Evolutionary conservation across 2,888 invertebrate species (phyloP), one percentile per base, ranked within the genome.

Genomic region (Plebejus melissa): DNA sequence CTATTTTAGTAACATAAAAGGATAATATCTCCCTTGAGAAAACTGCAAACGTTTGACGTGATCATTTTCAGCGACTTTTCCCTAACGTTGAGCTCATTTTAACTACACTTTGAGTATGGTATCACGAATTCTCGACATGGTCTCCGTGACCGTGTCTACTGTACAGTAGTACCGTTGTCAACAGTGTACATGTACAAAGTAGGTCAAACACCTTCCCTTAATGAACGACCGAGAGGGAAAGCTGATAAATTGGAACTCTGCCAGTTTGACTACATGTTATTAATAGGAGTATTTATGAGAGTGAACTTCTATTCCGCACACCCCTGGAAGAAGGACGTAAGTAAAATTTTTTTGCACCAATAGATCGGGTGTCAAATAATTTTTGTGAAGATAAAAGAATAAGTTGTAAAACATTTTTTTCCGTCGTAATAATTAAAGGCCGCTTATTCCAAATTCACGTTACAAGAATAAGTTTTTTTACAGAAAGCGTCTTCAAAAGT

Each of bases 151-250:
- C 22, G n/a, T 22, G 58, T 58, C n/a, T 9, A 11, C 41, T 9
- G 46, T 46, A 11, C 9, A 46, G 46, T 46, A 46, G 9, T 11
- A 46, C 2, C 46, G 2, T 46, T 11, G 32, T 32, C 36, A 69
- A 69, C 69, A 11, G 69, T 54, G 54, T 54, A 54, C 4, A 54
- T 22, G 0, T 58, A 58, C 38, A 69, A 69, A 69, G 16, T 69
- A 38, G 69, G 60, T 60, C 60, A 60, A 60, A 60, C 60, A 60
- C 60, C 60, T 60, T 60, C 28, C 9, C 22, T 22, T 60, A 60
- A 60, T 60, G 60, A 60, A 60, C 28, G 11, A 60, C 46, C 60
- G 60, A 60, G 60, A 60, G 60, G 60, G 60, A 60, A 60, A 60
- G 60, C 28, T 60, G 60, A 60, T 60, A 60, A 60, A 60, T 60